Percentiles rank a stretch among this genome's conserved stretches.
Evolutionary conservation across 1,140 invertebrate genomes (phyloP).

Genomic region (Wiebesia pumilae): DNA sequence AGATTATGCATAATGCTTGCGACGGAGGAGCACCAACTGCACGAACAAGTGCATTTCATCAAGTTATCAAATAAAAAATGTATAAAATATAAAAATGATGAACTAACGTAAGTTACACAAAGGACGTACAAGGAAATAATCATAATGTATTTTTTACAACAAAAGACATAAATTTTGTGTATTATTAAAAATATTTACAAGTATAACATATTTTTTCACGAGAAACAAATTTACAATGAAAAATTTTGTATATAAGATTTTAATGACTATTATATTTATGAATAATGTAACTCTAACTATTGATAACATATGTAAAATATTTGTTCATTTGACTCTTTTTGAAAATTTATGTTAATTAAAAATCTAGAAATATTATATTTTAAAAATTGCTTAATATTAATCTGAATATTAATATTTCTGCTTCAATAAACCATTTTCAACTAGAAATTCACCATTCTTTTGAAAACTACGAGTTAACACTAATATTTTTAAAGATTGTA

Average conservation of each 20-base stretch:
- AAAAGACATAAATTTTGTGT: not conserved
- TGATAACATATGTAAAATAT: not conserved
- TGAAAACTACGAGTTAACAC: too few relatives aligned
- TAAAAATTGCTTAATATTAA: not conserved
- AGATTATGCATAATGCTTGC: conserved; percentile 30
- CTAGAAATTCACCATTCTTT: too few relatives aligned
- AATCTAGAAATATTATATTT: not conserved
- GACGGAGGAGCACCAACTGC: not conserved
- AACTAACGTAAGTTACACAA: not conserved
- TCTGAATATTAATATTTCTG: too few relatives aligned
- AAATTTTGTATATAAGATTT: not conserved
- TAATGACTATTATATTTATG: not conserved
- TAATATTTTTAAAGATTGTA: too few relatives aligned
- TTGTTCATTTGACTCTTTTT: not conserved
- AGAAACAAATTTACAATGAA: too few relatives aligned
- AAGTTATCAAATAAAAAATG: not conserved
- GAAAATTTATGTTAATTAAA: not conserved
- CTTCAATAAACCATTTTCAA: too few relatives aligned
- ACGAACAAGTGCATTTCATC: not conserved
- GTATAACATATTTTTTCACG: too few relatives aligned
- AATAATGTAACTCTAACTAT: not conserved
- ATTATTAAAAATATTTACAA: not conserved
- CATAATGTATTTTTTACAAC: not conserved
- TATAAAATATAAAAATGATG: conserved; percentile 3
- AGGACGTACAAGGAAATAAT: not conserved